These are phyloP conservation scores for Micoletzkya japonica DNA, from an alignment of 2,888 invertebrate genomes.

Conservation along the genomic window DNA sequence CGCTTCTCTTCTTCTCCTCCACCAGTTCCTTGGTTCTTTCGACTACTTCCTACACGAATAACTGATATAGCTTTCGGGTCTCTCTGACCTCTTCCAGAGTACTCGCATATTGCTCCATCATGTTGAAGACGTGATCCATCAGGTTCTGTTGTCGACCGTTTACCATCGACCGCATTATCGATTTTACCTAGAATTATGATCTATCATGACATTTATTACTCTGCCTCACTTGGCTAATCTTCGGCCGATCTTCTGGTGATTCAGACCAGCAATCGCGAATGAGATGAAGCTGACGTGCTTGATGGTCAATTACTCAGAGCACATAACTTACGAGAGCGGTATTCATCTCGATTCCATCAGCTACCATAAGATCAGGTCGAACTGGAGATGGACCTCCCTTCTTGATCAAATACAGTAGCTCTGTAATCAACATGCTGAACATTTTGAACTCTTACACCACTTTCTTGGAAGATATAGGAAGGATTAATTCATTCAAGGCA, in stretches of 20 bases:
- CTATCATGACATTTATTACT: too few relatives aligned
- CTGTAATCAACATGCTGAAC: too few relatives aligned
- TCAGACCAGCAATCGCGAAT: constrained; percentile 28
- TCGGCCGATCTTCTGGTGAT: constrained; percentile 7
- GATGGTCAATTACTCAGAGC: too few relatives aligned
- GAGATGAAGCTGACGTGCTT: constrained; percentile 11
- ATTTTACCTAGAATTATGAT: too few relatives aligned
- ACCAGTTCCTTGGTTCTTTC: constrained; percentile 54
- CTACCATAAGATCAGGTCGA: neutral
- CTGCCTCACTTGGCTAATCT: constrained; percentile 6
- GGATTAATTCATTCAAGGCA: too few relatives aligned
- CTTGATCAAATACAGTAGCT: constrained; percentile 24
- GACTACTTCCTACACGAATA: constrained; percentile 45
- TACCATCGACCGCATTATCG: constrained; percentile 33
- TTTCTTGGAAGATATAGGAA: too few relatives aligned
- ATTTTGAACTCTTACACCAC: too few relatives aligned
- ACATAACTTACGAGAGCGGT: constrained; percentile 3
- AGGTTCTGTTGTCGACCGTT: constrained; percentile 39
- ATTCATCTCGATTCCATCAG: constrained; percentile 27
- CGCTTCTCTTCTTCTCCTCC: constrained; percentile 58
- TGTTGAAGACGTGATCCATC: constrained; percentile 60
- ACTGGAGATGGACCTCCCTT: constrained; percentile 8
- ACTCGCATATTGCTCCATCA: constrained; percentile 56
- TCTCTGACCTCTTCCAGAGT: constrained; percentile 53
- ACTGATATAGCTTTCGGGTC: too few relatives aligned